A percentile compares a stretch with the other conserved stretches of the same genome.
Evolutionary conservation across 2,113 vertebrate species (phyloP).

Genomic region (Amblyopsis rosae): DNA sequence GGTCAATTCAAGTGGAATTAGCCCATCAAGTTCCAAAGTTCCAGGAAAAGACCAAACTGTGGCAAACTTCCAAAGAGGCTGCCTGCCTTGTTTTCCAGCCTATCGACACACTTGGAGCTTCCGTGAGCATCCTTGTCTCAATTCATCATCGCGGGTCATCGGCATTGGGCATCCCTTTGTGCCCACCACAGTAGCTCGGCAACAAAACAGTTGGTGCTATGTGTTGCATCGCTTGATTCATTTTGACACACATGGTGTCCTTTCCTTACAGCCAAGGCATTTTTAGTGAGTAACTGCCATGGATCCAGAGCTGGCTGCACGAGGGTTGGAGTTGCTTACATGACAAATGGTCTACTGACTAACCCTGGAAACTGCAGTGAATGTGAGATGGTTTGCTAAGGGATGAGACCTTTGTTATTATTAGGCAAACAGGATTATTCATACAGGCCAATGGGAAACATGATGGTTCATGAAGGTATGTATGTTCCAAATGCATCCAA

Average conservation of each 20-base stretch:
- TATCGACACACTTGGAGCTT: background rate
- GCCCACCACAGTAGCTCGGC: constrained; percentile 29
- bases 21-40: constrained; percentile 26
- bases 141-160: constrained; percentile 35
- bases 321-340: background rate
- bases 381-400: background rate
- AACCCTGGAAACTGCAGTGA: constrained; percentile 1
- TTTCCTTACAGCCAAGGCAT: constrained; percentile 4
- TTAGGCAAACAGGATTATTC: background rate
- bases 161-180: constrained; percentile 34
- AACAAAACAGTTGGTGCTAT: constrained; percentile 49
- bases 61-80: constrained; percentile 15
- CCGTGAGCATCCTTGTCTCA: constrained; percentile 25
- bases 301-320: constrained; percentile 5
- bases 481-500: background rate
- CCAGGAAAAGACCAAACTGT: constrained; percentile 42
- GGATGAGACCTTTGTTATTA: background rate
- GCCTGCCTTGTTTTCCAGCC: background rate
- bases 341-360: constrained; percentile 18
- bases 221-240: constrained; percentile 49
- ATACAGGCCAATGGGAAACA: background rate
- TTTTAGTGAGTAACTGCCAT: constrained; percentile 49
- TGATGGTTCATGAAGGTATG: background rate
- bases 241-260: constrained; percentile 40
- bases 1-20: constrained; percentile 24